These are phyloP conservation scores for Melanotaenia nigrans DNA, from an alignment of 2,797 vertebrate genomes.

Conservation along the genomic window DNA sequence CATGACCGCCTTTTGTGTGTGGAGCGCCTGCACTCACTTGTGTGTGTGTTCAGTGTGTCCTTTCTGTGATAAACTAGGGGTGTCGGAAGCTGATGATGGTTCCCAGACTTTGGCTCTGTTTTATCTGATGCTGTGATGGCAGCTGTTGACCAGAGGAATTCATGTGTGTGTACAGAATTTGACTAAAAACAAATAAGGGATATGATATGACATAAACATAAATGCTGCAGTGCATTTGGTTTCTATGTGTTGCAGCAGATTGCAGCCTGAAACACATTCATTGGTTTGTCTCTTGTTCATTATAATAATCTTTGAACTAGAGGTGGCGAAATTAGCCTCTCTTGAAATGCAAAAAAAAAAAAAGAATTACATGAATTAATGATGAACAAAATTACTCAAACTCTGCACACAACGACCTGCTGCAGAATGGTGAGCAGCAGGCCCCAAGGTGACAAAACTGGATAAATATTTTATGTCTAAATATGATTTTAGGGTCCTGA, in stretches of 20 bases:
- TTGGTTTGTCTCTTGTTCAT: conserved; percentile 61
- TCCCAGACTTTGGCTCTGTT: conserved; percentile 78
- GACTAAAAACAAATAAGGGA: conserved; percentile 77
- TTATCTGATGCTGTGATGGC: conserved; percentile 81
- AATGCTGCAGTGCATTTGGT: conserved; percentile 39
- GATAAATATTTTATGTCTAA: conserved; percentile 84
- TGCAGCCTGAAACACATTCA: conserved; percentile 54
- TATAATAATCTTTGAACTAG: conserved; percentile 61
- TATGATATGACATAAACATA: conserved; percentile 61
- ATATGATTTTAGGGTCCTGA: conserved; percentile 72
- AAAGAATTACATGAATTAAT: conserved; percentile 74
- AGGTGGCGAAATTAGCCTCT: conserved; percentile 60
- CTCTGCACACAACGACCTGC: conserved; percentile 73
- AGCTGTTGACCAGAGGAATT: conserved; percentile 82
- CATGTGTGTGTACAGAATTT: conserved; percentile 83
- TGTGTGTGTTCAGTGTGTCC: conserved; percentile 38
- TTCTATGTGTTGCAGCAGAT: conserved; percentile 36
- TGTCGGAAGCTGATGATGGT: conserved; percentile 76
- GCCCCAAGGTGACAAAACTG: conserved; percentile 77
- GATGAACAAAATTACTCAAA: conserved; percentile 83
- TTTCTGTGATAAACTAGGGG: conserved; percentile 61
- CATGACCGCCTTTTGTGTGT: conserved; percentile 68
- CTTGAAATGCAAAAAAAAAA: conserved; percentile 66
- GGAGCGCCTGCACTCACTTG: conserved; percentile 32
- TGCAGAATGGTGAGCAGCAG: conserved; percentile 64